These are phyloP conservation scores for Montipora capricornis DNA, from an alignment of 64 coral and sea anemone species.

Conservation along the genomic window DNA sequence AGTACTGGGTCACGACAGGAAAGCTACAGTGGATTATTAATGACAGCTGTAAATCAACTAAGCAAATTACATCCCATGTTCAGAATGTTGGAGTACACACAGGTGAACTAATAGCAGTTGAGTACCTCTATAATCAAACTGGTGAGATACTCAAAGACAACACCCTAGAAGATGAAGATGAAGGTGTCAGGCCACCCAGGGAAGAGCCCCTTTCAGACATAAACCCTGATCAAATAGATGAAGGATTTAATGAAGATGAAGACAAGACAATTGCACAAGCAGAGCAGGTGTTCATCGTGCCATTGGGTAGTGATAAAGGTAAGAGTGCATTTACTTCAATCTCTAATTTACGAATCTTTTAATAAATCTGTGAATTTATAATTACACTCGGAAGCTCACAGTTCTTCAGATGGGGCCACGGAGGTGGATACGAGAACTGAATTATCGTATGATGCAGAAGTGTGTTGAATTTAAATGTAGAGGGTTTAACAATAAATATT, in stretches of 20 bases:
- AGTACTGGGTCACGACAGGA: not conserved
- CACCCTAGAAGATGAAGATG: not conserved
- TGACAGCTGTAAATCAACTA: not conserved
- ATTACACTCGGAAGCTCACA: not conserved
- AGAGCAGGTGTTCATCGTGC: not conserved
- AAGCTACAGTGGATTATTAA: too few relatives aligned
- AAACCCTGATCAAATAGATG: conserved; percentile 2
- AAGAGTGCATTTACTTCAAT: not conserved
- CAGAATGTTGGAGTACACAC: conserved; percentile 44
- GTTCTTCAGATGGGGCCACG: not conserved
- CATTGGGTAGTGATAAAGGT: not conserved
- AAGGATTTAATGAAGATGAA: conserved; percentile 37
- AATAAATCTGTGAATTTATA: not conserved
- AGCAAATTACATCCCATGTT: not conserved
- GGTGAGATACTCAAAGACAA: conserved; percentile 13
- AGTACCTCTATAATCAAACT: conserved; percentile 59
- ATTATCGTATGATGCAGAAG: not conserved
- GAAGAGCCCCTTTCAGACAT: conserved; percentile 21
- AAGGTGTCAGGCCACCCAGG: not conserved
- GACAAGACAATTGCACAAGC: conserved; percentile 51
- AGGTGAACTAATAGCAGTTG: conserved; percentile 68
- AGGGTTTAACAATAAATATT: too few relatives aligned
- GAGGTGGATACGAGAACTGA: not conserved
- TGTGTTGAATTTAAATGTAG: not conserved
- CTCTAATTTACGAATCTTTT: not conserved